phyloP scores from a whole-genome alignment of 2,113 vertebrate species.

The Rhipidura dahli region DNA sequence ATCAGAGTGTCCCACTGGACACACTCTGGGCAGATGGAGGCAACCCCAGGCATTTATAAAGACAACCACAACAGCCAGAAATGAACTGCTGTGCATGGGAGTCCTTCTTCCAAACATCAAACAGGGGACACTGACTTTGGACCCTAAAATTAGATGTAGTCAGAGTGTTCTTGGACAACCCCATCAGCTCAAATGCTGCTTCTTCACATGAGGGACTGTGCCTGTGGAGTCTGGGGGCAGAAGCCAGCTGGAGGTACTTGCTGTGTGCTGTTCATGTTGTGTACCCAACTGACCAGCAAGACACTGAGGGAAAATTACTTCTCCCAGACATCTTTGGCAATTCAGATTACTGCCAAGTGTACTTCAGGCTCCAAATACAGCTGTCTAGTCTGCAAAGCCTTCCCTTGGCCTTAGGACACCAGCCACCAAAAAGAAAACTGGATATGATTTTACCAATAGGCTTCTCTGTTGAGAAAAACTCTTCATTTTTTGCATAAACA shows the following conservation, averaged over 20 bases:
- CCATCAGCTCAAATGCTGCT: not conserved
- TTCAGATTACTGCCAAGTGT: not conserved
- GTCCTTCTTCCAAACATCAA: not conserved
- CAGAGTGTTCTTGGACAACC: accelerated
- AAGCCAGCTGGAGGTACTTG: not conserved
- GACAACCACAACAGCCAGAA: not conserved
- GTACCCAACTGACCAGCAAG: not conserved
- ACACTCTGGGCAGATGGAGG: not conserved
- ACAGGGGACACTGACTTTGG: not conserved
- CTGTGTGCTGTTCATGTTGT: not conserved
- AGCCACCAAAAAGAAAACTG: not conserved
- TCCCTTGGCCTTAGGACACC: not conserved
- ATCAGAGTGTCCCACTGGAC: not conserved
- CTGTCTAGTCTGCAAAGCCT: not conserved
- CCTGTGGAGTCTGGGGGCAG: not conserved
- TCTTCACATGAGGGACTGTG: accelerated
- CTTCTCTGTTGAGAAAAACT: not conserved
- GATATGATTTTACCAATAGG: not conserved
- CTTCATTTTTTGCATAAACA: not conserved
- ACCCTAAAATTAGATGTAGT: not conserved
- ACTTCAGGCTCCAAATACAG: not conserved
- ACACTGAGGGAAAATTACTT: not conserved
- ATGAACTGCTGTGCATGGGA: not conserved
- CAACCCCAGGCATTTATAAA: not conserved
- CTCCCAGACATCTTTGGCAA: not conserved